These are phyloP conservation scores for Scelioninae gen. 1 DNA, from an alignment of 2,888 invertebrate genomes.

Conservation along the genomic window DNA sequence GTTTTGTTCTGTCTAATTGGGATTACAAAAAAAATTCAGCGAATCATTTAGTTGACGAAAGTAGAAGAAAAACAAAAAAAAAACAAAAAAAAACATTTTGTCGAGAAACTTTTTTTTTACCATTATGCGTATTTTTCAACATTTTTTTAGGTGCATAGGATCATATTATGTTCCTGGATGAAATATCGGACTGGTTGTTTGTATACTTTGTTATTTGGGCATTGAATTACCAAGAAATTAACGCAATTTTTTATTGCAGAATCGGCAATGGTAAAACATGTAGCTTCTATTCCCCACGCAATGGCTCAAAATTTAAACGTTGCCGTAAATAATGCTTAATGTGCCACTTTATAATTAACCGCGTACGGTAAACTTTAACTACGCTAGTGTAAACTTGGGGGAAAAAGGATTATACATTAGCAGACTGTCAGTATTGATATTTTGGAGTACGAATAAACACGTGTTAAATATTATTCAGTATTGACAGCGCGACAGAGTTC, in stretches of 20 bases:
- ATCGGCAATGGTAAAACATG: constrained; percentile 31
- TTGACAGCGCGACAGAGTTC: neutral
- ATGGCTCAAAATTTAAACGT: constrained; percentile 33
- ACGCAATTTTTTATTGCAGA: constrained; percentile 10
- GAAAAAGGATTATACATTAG: constrained; percentile 26
- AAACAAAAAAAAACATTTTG: too few relatives aligned
- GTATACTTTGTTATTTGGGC: too few relatives aligned
- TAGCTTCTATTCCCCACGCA: constrained; percentile 26
- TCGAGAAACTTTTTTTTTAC: too few relatives aligned
- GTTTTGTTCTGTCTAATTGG: too few relatives aligned
- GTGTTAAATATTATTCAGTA: neutral
- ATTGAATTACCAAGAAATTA: too few relatives aligned
- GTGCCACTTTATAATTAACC: constrained; percentile 47
- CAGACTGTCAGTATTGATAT: constrained; percentile 19
- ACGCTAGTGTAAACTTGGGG: constrained; percentile 10
- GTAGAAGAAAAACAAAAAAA: too few relatives aligned
- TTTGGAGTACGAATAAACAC: constrained; percentile 1
- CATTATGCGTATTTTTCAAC: too few relatives aligned
- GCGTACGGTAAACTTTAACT: constrained; percentile 17
- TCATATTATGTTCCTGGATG: too few relatives aligned
- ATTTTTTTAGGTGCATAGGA: too few relatives aligned
- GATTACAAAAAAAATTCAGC: too few relatives aligned
- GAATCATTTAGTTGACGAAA: too few relatives aligned
- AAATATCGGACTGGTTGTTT: too few relatives aligned
- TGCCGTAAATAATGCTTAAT: constrained; percentile 47